phyloP scores from a whole-genome alignment of 2,888 invertebrate species.

The Tinea pellionella region DNA sequence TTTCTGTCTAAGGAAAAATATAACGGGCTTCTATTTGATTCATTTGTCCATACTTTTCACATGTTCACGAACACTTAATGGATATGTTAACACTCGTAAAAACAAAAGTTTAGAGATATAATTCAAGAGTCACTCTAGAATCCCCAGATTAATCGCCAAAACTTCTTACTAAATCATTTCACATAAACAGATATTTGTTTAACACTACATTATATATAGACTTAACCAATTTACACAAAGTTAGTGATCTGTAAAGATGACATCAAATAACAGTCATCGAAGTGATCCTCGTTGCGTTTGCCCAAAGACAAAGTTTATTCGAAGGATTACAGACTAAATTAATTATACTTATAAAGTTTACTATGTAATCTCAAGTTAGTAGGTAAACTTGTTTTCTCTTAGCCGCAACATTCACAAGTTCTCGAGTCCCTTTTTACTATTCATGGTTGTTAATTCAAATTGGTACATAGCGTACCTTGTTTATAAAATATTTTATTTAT shows the following conservation, averaged over 20 bases:
- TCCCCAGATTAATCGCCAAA: too few relatives aligned
- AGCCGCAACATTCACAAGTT: constrained; percentile 9
- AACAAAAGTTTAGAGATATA: too few relatives aligned
- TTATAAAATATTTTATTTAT: not conserved
- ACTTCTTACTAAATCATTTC: too few relatives aligned
- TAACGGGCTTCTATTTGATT: too few relatives aligned
- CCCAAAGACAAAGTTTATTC: constrained; percentile 13
- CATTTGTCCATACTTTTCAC: too few relatives aligned
- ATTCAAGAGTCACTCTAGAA: too few relatives aligned
- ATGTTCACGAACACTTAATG: too few relatives aligned
- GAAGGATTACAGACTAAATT: constrained; percentile 17
- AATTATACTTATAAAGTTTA: constrained; percentile 17
- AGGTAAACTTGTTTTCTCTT: constrained; percentile 20
- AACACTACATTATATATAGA: too few relatives aligned
- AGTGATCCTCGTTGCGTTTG: not conserved
- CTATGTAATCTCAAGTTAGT: constrained; percentile 19
- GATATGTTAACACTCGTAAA: too few relatives aligned
- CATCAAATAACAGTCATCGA: constrained; percentile 2
- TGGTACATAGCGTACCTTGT: not conserved
- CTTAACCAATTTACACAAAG: not conserved
- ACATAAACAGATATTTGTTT: too few relatives aligned
- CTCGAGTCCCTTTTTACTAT: not conserved
- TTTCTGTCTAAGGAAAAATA: too few relatives aligned
- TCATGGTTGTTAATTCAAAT: not conserved
- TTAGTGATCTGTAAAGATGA: not conserved